phyloP scores from a whole-genome alignment of 37 sponge, comb jelly and placozoan species.

The Crambe crambe region DNA sequence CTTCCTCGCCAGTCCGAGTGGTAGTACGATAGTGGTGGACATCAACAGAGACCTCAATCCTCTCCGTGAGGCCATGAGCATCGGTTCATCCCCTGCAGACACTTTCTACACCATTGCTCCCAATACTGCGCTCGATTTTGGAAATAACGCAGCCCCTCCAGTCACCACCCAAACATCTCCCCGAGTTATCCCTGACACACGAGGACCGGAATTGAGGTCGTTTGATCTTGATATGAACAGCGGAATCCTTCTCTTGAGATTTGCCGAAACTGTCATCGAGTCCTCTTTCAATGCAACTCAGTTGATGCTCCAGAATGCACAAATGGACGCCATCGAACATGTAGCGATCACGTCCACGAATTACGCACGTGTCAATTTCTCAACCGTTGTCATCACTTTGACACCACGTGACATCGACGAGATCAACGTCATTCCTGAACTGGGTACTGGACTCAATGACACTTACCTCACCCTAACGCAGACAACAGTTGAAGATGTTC shows the following conservation, averaged over 20 bases:
- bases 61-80: conserved; percentile 45
- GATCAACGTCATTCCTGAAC: conserved; percentile 59
- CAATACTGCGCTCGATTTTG: conserved; percentile 63
- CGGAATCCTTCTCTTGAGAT: conserved; percentile 58
- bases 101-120: conserved; percentile 61
- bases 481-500: conserved; percentile 54
- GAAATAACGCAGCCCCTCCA: conserved; percentile 34
- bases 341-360: conserved; percentile 45
- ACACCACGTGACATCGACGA: conserved; percentile 52
- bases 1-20: conserved; percentile 27
- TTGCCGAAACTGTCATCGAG: conserved; percentile 73
- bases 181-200: conserved; percentile 38
- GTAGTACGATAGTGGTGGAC: conserved; percentile 54
- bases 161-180: conserved; percentile 10
- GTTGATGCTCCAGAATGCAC: conserved; percentile 66
- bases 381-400: conserved; percentile 60
- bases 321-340: conserved; percentile 35
- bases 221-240: conserved; percentile 72
- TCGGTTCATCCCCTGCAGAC: conserved; percentile 33
- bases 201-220: conserved; percentile 53
- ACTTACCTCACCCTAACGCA: conserved; percentile 62
- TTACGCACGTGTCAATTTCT: conserved; percentile 28
- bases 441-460: conserved; percentile 55
- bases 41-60: conserved; percentile 68
- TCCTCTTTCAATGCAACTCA: conserved; percentile 56